Conservation (phyloP, 2,797 vertebrate genomes). For the Anguilla obscura region DNA sequence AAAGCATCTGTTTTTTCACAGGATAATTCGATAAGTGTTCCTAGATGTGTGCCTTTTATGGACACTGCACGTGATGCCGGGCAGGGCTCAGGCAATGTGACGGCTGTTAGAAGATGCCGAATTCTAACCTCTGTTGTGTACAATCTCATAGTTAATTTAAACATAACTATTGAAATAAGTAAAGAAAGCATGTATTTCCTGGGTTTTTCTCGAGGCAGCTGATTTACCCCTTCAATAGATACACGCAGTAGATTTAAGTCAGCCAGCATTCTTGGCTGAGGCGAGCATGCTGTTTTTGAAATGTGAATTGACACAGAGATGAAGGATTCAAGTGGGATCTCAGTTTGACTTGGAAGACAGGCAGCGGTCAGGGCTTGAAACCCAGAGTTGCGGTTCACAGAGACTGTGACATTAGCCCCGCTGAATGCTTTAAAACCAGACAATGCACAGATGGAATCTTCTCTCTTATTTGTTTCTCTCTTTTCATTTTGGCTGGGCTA, state of each 20-base stretch:
- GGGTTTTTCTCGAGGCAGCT: not conserved
- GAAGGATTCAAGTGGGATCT: conserved; percentile 37
- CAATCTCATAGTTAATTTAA: not conserved
- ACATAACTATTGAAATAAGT: not conserved
- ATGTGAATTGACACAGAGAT: conserved; percentile 53
- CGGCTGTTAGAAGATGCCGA: not conserved
- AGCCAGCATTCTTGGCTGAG: conserved; percentile 5
- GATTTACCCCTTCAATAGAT: not conserved
- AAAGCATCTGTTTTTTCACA: not conserved
- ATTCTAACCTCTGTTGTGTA: not conserved
- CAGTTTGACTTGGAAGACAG: not conserved
- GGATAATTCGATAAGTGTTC: not conserved
- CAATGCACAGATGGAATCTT: conserved; percentile 42
- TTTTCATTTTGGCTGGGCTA: not conserved
- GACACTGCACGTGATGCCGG: not conserved
- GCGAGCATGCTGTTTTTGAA: conserved; percentile 50
- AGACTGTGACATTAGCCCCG: conserved; percentile 51
- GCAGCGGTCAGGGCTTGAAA: not conserved
- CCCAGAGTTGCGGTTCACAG: not conserved
- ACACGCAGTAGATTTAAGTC: not conserved
- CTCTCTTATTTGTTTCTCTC: conserved; percentile 13
- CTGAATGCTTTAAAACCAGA: conserved; percentile 40
- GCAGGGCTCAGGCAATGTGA: not conserved
- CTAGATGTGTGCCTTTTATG: not conserved
- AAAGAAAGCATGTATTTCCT: not conserved